Evolutionary conservation across 2,113 vertebrate genomes (phyloP).

Genomic region (Sarotherodon lohbergeri): DNA sequence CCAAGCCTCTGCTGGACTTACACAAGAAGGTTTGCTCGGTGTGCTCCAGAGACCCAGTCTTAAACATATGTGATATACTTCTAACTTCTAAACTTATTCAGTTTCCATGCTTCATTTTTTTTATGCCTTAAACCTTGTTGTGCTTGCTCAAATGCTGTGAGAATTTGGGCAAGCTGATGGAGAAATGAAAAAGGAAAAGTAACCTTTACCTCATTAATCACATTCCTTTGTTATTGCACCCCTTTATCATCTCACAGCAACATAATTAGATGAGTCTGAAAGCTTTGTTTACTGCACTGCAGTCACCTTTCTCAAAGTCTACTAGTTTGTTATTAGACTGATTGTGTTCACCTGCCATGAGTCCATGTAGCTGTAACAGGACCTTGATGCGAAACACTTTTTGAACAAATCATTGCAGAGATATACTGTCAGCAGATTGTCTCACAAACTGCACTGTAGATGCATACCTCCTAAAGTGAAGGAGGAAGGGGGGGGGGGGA

Average conservation of each 20-base stretch:
- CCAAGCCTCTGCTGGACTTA: constrained; percentile 73
- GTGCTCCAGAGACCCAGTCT: not conserved
- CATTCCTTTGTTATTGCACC: not conserved
- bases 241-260: not conserved
- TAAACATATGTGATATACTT: not conserved
- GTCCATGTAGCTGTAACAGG: not conserved
- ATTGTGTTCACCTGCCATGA: not conserved
- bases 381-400: not conserved
- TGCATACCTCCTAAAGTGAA: not conserved
- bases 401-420: not conserved
- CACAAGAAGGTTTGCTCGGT: constrained; percentile 61
- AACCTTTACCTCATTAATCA: not conserved
- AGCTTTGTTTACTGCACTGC: not conserved
- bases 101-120: not conserved
- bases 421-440: not conserved
- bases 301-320: not conserved
- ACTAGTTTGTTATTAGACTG: not conserved
- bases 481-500: not conserved
- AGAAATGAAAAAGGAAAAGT: not conserved
- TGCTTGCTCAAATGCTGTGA: not conserved
- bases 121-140: not conserved
- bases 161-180: not conserved
- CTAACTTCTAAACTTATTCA: not conserved
- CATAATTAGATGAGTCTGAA: not conserved
- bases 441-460: not conserved